These are phyloP conservation scores for Natrix natrix DNA, from an alignment of 2,797 vertebrate genomes.

Conservation along the genomic window DNA sequence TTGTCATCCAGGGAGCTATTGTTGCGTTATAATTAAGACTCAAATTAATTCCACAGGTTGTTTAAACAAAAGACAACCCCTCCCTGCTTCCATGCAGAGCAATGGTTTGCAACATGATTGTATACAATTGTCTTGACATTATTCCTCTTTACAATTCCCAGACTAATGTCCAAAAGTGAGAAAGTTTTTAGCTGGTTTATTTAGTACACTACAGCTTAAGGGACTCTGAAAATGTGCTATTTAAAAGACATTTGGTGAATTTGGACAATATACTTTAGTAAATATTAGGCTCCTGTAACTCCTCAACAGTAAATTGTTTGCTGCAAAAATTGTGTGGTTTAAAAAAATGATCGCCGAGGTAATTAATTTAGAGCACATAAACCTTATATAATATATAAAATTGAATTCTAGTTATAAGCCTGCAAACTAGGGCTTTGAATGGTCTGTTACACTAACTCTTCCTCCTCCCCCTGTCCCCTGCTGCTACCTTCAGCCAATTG, in stretches of 20 bases:
- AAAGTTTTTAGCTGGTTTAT: background rate
- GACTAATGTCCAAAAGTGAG: background rate
- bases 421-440: conserved; percentile 38
- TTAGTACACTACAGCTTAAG: conserved; percentile 15
- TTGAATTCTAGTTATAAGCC: background rate
- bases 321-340: conserved; percentile 8
- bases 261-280: conserved; percentile 1
- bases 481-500: conserved; percentile 14
- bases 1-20: conserved; percentile 37
- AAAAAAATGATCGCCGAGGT: conserved; percentile 5
- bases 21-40: conserved; percentile 53
- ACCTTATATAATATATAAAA: background rate
- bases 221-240: conserved; percentile 2
- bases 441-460: conserved; percentile 52
- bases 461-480: background rate
- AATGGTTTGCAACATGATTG: conserved; percentile 40
- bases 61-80: conserved; percentile 39
- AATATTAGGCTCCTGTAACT: background rate
- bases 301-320: background rate
- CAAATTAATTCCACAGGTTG: conserved; percentile 61
- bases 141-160: conserved; percentile 42
- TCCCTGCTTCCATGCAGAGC: background rate
- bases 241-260: background rate
- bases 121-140: conserved; percentile 52
- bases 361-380: conserved; percentile 27